Evolutionary conservation across 1,140 invertebrate species (phyloP), one percentile per base, ranked within the genome.

Genomic region (Antheraea mylitta): DNA sequence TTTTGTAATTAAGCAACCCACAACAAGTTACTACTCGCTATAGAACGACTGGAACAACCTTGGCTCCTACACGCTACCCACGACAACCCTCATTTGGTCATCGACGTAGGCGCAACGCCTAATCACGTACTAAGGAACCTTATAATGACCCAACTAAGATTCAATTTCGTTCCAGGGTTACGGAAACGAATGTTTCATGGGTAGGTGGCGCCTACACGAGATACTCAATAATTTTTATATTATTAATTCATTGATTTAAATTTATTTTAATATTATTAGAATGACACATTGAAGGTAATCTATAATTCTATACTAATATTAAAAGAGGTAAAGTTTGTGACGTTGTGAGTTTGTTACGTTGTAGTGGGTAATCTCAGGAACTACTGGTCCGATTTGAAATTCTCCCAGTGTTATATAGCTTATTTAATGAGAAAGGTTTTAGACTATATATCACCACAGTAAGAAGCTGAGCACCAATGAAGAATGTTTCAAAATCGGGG

Each of bases 21-120:
- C 89, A 77, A 63, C 73, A 75, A 79, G 80, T 86, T 81, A 81
- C 70, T 71, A 80, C 81, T 69, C 80, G 85, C 83, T 80, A 71
- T 77, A 86, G 78, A 86, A 76, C 79, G 86, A 86, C 84, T 86
- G 83, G 82, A 82, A 83, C 85, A 90, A 79, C 88, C 90, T 90
- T 90, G 88, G 83, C 77, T 87, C 68, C 83, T 82, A 87, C 87
- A 80, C 74, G 77, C 90, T 85, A 70, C 90, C 88, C 87, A 91
- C 89, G 85, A 68, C 79, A 84, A 90, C 88, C 88, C 88, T 88
- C 87, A 90, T 90, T 92, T 92, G 90, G 90, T 90, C 87, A 90
- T 81, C 79, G 71, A 71, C 75, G 89, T 92, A 78, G 89, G 89
- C 82, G 82, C 82, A 79, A 77, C 74, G 74, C 77, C 87, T 87